phyloP scores from a whole-genome alignment of 2,888 invertebrate genomes.

The Cybosia mesomella region DNA sequence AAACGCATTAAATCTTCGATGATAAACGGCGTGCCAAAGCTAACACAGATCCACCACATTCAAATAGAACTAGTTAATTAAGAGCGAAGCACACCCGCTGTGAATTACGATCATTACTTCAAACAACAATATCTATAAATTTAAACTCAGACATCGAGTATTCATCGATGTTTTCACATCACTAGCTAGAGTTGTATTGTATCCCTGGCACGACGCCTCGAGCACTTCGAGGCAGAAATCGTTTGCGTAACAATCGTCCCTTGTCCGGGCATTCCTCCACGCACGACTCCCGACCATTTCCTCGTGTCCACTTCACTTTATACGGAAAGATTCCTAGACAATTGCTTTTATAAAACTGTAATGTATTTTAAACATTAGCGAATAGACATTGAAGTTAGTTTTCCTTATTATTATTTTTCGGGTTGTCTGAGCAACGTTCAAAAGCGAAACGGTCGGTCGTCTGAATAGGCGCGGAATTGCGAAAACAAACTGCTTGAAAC shows the following conservation, averaged over 20 bases:
- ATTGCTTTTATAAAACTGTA: slow-evolving; percentile 33
- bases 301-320: slow-evolving; percentile 50
- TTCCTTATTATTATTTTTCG: slow-evolving; percentile 24
- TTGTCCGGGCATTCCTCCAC: slow-evolving; percentile 51
- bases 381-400: slow-evolving; percentile 17
- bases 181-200: slow-evolving; percentile 50
- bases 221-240: slow-evolving; percentile 45
- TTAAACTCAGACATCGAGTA: slow-evolving; percentile 45
- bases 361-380: slow-evolving; percentile 26
- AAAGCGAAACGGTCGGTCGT: slow-evolving; percentile 27
- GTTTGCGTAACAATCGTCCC: slow-evolving; percentile 55
- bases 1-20: background rate
- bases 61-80: slow-evolving; percentile 22
- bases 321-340: slow-evolving; percentile 45
- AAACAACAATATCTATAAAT: slow-evolving; percentile 55
- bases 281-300: slow-evolving; percentile 52
- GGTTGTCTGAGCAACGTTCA: slow-evolving; percentile 24
- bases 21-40: slow-evolving; percentile 4
- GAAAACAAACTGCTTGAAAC: slow-evolving; percentile 35
- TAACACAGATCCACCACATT: slow-evolving; percentile 9
- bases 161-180: slow-evolving; percentile 63
- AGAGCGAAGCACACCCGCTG: slow-evolving; percentile 26
- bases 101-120: slow-evolving; percentile 42
- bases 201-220: slow-evolving; percentile 45
- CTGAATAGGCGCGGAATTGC: slow-evolving; percentile 32